These are phyloP conservation scores for Anser cygnoides DNA, from an alignment of 2,113 vertebrate genomes.

Conservation along the genomic window DNA sequence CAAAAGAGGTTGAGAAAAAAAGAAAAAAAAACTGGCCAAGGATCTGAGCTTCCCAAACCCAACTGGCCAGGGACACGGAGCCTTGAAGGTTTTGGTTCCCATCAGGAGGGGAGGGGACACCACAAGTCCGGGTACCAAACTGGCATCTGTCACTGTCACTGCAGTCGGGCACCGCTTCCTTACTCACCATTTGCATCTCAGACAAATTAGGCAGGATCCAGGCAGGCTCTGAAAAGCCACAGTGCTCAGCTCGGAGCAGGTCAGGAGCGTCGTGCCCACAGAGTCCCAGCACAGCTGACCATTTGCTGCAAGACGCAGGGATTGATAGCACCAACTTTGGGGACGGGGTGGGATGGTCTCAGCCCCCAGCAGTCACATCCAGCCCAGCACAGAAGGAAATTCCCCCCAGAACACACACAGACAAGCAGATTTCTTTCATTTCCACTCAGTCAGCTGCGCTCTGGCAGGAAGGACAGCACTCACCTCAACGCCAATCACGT, in stretches of 20 bases:
- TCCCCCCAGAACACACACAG: neutral
- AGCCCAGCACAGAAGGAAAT: neutral
- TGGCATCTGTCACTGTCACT: neutral
- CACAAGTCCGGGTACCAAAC: neutral
- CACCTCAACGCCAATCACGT: neutral
- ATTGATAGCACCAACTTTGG: neutral
- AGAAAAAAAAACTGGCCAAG: neutral
- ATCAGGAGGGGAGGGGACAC: neutral
- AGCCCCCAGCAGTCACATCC: neutral
- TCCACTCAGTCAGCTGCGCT: neutral
- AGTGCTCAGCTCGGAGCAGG: too few species aligned
- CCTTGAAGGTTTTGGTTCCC: neutral
- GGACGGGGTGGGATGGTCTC: neutral
- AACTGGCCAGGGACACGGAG: fast-evolving
- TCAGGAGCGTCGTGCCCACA: neutral
- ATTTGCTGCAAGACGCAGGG: neutral
- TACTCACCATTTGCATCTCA: neutral
- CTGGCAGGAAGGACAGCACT: neutral
- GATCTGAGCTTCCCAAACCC: neutral
- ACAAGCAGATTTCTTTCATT: neutral
- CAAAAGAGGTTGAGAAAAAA: neutral
- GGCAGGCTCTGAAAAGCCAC: neutral
- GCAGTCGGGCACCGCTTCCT: neutral
- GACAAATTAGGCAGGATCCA: neutral
- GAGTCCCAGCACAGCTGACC: neutral